Evolutionary conservation across 2,888 invertebrate species (phyloP), one percentile per base, ranked within the genome.

Genomic region (Amphipoea lucens): DNA sequence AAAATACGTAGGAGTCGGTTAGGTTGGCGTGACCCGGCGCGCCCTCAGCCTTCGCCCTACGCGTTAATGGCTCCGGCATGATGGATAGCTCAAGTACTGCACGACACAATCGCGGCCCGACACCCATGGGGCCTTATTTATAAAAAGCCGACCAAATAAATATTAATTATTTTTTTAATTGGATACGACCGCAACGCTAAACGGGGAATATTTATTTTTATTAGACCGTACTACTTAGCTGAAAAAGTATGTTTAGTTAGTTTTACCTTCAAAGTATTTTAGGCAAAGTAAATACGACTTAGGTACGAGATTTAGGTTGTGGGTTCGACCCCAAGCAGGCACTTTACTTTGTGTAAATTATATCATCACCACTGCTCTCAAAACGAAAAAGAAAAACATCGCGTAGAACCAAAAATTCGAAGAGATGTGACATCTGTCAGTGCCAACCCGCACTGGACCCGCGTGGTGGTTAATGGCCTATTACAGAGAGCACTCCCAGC

Each of bases 21-120:
- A 79, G 83, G 88, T 90, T 94, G 89, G 92, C 95, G 95, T 96
- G 96, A 94, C 95, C 93, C 88, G 92, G 87, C 94, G 94, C 94
- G 91, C 94, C 95, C 94, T 92, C 90, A 90, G 91, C 93, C 92
- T 91, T 93, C 92, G 90, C 91, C 89, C 92, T 92, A 90, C 90
- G 91, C 92, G 91, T 90, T 96, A 96, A 95, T 95, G 93, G 94
- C 91, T 90, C 91, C 92, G 89, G 92, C 93, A 94, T 96, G 96
- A 96, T 95, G 95, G 95, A 96, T 96, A 90, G 92, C 92, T 89
- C 87, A 90, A 92, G 90, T 92, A 92, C 91, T 87, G 86, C 92
- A 90, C 91, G 91, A 90, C 90, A 92, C 90, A 92, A 92, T 92
- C 90, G 86, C 87, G 78, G 79, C 87, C 88, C 91, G 86, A 92